Evolutionary conservation across 1,140 invertebrate genomes (phyloP), one percentile per base, ranked within the genome.

Genomic region (Calephelis nemesis): DNA sequence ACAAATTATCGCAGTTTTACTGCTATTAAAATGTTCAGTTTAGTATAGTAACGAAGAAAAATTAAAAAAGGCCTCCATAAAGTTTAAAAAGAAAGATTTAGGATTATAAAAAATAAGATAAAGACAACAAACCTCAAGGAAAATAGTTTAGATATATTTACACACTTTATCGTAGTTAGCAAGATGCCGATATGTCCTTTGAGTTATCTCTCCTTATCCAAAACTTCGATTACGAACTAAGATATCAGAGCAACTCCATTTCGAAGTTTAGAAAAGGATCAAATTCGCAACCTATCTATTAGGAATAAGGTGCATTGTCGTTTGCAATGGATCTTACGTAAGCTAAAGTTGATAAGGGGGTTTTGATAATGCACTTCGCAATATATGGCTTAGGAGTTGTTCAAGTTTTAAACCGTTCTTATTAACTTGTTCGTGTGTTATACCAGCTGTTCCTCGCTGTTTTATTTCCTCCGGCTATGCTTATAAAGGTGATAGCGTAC

Each of bases 151-250:
- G 15, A 30, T 10, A 54, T 30, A 30, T 39, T 19, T 5, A 58
- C 52, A 12, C 19, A 58, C 30, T 11, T 30, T 58, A 58, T 58
- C 19, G 30, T 30, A 54, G 9, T 10, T 39, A 12, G 52, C 52
- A 58, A 58, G 52, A 58, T 58, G 52, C 52, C 52, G 52, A 58
- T 58, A 58, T 1, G 52, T 58, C 30, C 52, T 58, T 58, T 15
- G 12, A 58, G 15, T 58, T 58, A 58, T 58, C 52, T 58, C 52
- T 10, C 30, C 52, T 58, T 58, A 58, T 58, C 52, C 52, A 10
- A 52, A 58, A 58, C 9, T 39, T 58, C 54, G 54, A 58, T 58
- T 58, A 54, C 52, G 10, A 54, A 54, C 52, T 30, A 2, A 58
- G 54, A 58, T 58, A 58, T 11, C 42, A 45, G 30, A 30, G 10